Evolutionary conservation across 35 echinoderm and acorn worm genomes (phyloP).

Genomic region (Heliocidaris tuberculata): DNA sequence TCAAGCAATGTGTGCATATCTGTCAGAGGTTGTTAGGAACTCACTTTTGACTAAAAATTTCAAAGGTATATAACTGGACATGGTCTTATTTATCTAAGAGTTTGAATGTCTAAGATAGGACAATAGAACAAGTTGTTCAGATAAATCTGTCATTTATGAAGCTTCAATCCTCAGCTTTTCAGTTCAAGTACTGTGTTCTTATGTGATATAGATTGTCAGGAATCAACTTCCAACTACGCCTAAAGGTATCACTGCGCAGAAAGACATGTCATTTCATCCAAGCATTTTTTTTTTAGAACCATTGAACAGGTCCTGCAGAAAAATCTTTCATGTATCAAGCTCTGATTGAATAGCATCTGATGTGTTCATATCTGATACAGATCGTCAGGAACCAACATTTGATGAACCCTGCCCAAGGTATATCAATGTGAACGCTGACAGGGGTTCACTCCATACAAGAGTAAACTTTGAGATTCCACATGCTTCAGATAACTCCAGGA

Average conservation of each 20-base stretch:
- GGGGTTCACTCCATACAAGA: background rate
- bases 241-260: no score
- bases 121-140: no score
- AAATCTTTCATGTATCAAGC: background rate
- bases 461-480: constrained; percentile 35
- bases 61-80: no score
- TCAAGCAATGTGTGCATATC: no score
- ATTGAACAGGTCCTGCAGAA: background rate
- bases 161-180: background rate
- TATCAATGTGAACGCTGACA: constrained; percentile 32
- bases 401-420: constrained; percentile 36
- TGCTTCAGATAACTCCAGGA: constrained; percentile 52
- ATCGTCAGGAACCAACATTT: constrained; percentile 36
- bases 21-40: no score
- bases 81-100: no score
- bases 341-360: background rate
- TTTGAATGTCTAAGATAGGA: no score
- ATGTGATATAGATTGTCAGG: background rate
- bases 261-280: no score
- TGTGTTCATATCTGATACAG: constrained; percentile 25
- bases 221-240: no score
- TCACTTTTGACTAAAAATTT: no score
- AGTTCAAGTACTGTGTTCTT: background rate
- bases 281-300: background rate
- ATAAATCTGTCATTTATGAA: no score